phyloP scores from a whole-genome alignment of 2,888 invertebrate genomes.

The Brachylomia viminalis region DNA sequence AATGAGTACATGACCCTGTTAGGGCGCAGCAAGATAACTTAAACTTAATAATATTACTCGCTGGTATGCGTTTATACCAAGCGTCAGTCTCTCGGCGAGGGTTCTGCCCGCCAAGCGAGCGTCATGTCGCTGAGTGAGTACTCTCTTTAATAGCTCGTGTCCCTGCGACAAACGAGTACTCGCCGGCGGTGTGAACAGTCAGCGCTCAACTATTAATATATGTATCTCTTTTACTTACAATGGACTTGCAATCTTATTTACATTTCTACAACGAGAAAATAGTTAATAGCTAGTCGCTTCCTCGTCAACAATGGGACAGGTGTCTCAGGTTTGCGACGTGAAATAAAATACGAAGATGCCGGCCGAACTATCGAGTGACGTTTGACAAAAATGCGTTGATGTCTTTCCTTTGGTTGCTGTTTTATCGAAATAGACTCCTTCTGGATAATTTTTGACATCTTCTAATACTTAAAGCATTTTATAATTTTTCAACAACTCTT shows the following conservation, averaged over 20 bases:
- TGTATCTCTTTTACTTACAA: no score
- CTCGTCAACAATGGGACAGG: background rate
- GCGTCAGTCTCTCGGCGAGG: background rate
- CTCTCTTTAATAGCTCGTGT: background rate
- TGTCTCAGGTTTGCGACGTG: conserved; percentile 10
- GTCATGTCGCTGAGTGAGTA: background rate
- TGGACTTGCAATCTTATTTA: no score
- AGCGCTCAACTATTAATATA: no score
- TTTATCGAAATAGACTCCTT: background rate
- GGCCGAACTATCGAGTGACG: background rate
- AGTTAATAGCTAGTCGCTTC: no score
- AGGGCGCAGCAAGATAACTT: no score
- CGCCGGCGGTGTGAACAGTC: no score
- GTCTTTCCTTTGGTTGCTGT: conserved; percentile 4
- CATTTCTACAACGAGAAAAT: no score
- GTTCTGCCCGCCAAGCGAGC: background rate
- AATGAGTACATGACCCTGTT: no score
- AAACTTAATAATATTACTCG: no score
- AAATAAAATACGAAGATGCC: conserved; percentile 31
- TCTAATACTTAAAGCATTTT: background rate
- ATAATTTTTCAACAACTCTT: background rate
- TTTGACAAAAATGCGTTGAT: conserved; percentile 9
- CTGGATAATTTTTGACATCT: background rate
- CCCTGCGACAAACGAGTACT: no score
- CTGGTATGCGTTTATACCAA: no score